Percentiles rank a stretch among this genome's conserved stretches.
These are phyloP conservation scores for Arctia plantaginis DNA, from an alignment of 2,888 invertebrate genomes.

Conservation along the genomic window DNA sequence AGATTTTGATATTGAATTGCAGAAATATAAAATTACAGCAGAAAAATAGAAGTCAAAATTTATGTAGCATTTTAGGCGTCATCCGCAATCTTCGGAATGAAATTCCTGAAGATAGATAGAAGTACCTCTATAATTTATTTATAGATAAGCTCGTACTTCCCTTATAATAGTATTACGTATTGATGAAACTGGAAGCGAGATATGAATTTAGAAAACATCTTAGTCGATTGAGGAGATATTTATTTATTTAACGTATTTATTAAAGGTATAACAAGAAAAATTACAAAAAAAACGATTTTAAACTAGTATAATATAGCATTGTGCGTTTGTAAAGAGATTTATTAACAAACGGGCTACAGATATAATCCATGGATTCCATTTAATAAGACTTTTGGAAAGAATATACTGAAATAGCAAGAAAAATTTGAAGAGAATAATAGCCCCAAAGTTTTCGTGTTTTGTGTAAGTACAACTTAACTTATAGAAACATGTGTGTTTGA, in stretches of 20 bases:
- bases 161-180: conserved; percentile 17
- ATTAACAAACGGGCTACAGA: not conserved
- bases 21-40: not conserved
- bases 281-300: not conserved
- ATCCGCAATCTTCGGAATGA: not conserved
- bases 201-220: conserved; percentile 12
- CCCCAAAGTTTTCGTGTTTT: no score
- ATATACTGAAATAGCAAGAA: no score
- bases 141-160: not conserved
- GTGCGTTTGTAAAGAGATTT: not conserved
- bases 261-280: not conserved
- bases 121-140: not conserved
- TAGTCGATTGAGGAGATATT: not conserved
- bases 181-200: conserved; percentile 2
- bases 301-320: not conserved
- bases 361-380: no score
- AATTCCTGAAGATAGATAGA: not conserved
- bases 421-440: no score
- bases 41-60: conserved; percentile 1
- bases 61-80: not conserved
- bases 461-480: not conserved
- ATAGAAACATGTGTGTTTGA: not conserved
- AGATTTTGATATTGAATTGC: not conserved
- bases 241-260: not conserved
- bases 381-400: no score